Evolutionary conservation across 2,113 vertebrate species (phyloP).

Genomic region (Sinocyclocheilus maitianheensis): DNA sequence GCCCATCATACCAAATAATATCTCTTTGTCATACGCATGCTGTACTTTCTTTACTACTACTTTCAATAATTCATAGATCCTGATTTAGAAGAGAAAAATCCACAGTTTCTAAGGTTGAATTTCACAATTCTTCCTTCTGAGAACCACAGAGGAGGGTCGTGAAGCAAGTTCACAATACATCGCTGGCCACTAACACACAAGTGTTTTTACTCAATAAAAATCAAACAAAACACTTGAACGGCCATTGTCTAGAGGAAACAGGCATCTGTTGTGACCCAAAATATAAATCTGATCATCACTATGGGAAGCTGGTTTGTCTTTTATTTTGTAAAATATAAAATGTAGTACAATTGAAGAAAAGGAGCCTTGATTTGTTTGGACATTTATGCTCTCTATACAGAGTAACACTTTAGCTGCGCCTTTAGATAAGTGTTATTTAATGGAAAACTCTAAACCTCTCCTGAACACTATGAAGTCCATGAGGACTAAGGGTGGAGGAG

Average conservation of each 20-base stretch:
- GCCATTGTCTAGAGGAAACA: conserved; percentile 4
- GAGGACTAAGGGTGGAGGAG: conserved; percentile 21
- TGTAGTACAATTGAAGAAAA: background rate
- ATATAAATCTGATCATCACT: conserved; percentile 1
- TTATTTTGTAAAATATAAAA: background rate
- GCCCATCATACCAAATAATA: background rate
- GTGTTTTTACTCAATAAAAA: conserved; percentile 20
- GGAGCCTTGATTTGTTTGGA: background rate
- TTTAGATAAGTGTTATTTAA: background rate
- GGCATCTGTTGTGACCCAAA: background rate
- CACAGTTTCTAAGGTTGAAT: background rate
- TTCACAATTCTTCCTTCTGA: background rate
- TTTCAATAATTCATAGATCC: background rate
- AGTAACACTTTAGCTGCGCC: background rate
- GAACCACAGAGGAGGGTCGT: background rate
- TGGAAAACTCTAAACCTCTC: conserved; percentile 22
- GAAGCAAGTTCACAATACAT: background rate
- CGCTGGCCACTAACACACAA: background rate
- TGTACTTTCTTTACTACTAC: background rate
- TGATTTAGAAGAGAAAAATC: background rate
- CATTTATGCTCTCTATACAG: conserved; percentile 7
- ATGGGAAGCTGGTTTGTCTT: background rate
- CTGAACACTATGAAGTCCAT: conserved; percentile 10
- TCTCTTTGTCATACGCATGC: background rate
- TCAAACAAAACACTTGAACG: background rate